Evolutionary conservation across 2,113 vertebrate species (phyloP).

Genomic region (Rostratula benghalensis): DNA sequence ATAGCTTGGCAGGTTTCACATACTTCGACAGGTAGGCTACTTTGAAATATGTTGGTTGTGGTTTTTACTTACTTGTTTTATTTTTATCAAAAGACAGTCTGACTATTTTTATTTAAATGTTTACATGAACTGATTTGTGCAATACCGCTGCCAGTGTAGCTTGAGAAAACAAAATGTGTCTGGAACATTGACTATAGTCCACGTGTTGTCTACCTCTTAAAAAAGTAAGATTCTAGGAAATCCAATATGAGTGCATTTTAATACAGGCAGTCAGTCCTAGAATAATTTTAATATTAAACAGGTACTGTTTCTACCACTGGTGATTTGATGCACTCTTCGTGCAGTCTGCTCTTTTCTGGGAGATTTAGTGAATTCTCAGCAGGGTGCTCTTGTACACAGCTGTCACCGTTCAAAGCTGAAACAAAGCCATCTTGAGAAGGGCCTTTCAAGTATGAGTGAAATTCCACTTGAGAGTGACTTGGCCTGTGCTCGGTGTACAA

Average conservation of each 20-base stretch:
- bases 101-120: constrained; percentile 67
- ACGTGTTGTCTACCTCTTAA: constrained; percentile 60
- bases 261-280: constrained; percentile 53
- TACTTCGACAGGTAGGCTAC: constrained; percentile 71
- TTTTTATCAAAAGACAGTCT: constrained; percentile 74
- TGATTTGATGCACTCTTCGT: constrained; percentile 87
- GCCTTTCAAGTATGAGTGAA: constrained; percentile 93
- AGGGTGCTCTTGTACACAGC: constrained; percentile 80
- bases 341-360: constrained; percentile 86
- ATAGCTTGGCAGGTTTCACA: constrained; percentile 74
- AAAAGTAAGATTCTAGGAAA: constrained; percentile 70
- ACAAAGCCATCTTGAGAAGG: constrained; percentile 86
- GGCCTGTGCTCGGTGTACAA: constrained; percentile 82
- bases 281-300: constrained; percentile 79
- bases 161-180: constrained; percentile 67
- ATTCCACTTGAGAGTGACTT: constrained; percentile 84
- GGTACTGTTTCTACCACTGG: constrained; percentile 91
- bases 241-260: constrained; percentile 57
- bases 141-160: constrained; percentile 71
- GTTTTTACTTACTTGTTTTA: constrained; percentile 65
- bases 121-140: constrained; percentile 75
- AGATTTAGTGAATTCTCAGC: constrained; percentile 82
- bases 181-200: constrained; percentile 71
- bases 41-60: constrained; percentile 61
- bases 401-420: constrained; percentile 77